Percentiles rank a stretch among this genome's conserved stretches.
phyloP scores from a whole-genome alignment of 2,113 vertebrate genomes.

The Helogale parvula region DNA sequence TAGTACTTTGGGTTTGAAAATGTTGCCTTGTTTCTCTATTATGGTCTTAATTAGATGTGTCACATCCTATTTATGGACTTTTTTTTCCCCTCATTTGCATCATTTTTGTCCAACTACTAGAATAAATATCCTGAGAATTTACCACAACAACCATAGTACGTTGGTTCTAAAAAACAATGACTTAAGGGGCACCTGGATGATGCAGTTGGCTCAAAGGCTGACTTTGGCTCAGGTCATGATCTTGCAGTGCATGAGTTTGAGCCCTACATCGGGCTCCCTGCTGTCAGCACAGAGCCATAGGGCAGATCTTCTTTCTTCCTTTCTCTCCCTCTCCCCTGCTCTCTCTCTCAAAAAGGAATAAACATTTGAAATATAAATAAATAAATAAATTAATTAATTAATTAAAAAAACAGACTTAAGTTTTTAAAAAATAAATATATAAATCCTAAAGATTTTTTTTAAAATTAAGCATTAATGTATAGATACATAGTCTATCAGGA shows the following conservation, averaged over 20 bases:
- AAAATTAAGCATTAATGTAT: neutral
- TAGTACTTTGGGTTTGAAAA: neutral
- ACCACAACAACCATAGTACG: neutral
- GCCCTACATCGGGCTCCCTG: too few species aligned
- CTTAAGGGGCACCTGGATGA: too few species aligned
- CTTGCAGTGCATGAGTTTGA: too few species aligned
- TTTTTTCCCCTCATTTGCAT: neutral
- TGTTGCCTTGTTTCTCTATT: neutral
- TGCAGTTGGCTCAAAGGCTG: too few species aligned
- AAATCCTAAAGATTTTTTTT: neutral
- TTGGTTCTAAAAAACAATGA: too few species aligned
- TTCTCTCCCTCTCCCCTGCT: too few species aligned
- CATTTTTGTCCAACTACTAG: neutral
- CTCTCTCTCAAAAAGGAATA: too few species aligned
- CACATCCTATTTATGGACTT: neutral
- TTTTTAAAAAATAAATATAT: neutral
- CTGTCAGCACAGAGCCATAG: too few species aligned
- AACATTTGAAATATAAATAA: too few species aligned
- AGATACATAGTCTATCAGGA: neutral
- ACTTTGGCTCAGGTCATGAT: too few species aligned
- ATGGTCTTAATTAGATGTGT: conserved; percentile 1
- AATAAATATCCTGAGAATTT: neutral
- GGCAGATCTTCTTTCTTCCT: too few species aligned
- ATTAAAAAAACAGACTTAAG: neutral
- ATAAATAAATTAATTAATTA: too few species aligned